phyloP scores from a whole-genome alignment of 1,140 invertebrate species.

The Euura saliciscinereae region DNA sequence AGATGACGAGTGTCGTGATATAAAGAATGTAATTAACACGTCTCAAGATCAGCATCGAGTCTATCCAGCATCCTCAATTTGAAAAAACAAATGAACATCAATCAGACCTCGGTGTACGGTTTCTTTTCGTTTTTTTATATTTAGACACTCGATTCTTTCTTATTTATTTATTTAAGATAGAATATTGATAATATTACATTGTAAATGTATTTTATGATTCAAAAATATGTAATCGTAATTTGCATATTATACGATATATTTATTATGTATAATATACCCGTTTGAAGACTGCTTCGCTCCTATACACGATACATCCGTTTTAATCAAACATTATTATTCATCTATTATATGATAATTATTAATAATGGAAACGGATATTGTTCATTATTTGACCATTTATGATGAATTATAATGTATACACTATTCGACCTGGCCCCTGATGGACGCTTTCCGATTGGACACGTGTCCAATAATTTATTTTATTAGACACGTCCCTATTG shows the following conservation, averaged over 20 bases:
- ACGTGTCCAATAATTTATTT: too few relatives aligned
- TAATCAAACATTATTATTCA: slow-evolving; percentile 33
- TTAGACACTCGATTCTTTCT: too few relatives aligned
- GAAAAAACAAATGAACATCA: not conserved
- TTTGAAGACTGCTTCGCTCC: slow-evolving; percentile 54
- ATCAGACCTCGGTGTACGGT: not conserved
- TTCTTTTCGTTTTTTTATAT: not conserved
- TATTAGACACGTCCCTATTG: too few relatives aligned
- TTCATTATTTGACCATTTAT: too few relatives aligned
- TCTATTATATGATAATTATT: too few relatives aligned
- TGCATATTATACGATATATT: not conserved
- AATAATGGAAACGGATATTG: too few relatives aligned
- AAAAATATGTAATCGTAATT: not conserved
- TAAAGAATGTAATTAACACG: too few relatives aligned
- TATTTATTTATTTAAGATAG: not conserved
- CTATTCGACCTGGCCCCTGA: too few relatives aligned
- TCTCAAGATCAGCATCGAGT: not conserved
- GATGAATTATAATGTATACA: too few relatives aligned
- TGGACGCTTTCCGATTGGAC: too few relatives aligned
- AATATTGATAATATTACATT: not conserved
- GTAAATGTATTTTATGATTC: not conserved
- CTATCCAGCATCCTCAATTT: not conserved
- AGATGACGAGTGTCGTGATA: too few relatives aligned
- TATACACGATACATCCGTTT: slow-evolving; percentile 30
- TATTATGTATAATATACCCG: slow-evolving; percentile 35